Conservation (phyloP, 2,888 invertebrate species). For the Cryptops parisi region DNA sequence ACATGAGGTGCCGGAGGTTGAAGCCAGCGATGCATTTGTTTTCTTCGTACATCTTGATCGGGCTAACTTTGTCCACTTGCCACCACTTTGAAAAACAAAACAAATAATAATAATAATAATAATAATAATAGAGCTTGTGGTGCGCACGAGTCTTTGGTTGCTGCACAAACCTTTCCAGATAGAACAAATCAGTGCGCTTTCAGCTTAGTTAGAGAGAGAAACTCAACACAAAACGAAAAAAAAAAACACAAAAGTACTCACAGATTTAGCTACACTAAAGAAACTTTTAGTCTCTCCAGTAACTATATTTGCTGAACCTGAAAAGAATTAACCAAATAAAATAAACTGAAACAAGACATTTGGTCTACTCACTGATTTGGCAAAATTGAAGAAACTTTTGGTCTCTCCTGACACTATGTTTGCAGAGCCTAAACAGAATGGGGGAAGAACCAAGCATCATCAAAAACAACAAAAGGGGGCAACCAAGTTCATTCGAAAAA, state of each 20-base stretch:
- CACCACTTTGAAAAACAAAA: slow-evolving; percentile 51
- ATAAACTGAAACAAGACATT: background rate
- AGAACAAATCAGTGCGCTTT: no score
- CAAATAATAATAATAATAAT: slow-evolving; percentile 13
- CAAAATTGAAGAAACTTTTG: slow-evolving; percentile 79
- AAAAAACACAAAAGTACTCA: slow-evolving; percentile 26
- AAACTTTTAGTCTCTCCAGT: slow-evolving; percentile 82
- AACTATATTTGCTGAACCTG: slow-evolving; percentile 71
- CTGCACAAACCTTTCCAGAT: no score
- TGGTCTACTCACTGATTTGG: slow-evolving; percentile 49
- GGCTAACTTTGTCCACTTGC: slow-evolving; percentile 77
- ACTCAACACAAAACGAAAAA: slow-evolving; percentile 2
- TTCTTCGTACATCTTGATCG: slow-evolving; percentile 74
- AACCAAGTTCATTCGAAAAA: background rate
- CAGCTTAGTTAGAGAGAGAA: no score
- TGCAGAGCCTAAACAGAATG: slow-evolving; percentile 47
- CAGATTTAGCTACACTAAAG: slow-evolving; percentile 77
- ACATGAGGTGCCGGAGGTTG: slow-evolving; percentile 67
- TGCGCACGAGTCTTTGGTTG: no score
- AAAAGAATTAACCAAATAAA: slow-evolving; percentile 24
- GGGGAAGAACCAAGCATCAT: no score
- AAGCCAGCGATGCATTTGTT: slow-evolving; percentile 70
- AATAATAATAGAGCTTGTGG: no score
- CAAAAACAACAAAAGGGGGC: no score
- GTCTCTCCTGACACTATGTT: slow-evolving; percentile 82